Base-by-base conservation (phyloP, 1,140 invertebrate genomes). In the Catajapyx aquilonaris region DNA sequence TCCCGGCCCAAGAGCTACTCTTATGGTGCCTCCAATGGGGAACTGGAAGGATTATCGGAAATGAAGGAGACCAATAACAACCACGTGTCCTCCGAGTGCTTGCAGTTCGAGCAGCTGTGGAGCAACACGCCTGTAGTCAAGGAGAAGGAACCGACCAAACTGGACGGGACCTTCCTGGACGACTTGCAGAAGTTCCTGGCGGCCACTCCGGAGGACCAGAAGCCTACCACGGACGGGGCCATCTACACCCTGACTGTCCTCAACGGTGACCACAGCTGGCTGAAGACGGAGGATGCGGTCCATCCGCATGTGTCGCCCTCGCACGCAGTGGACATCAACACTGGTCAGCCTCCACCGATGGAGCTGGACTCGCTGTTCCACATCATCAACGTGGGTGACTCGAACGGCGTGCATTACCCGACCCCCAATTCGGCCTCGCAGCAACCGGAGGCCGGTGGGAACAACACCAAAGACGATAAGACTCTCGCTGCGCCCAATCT, bases 221-320 rank as follows among this genome's bases (percentile, higher is more conserved):
- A 28, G 13, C 7, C 23, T 9, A 35, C 20, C 34, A 67, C 65
- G 3, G 65, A 67, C 37, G 65, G 65, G 23, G 60, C 64, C 38
- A 66, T 67, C 22, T 66, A 66, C 45, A 66, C 65, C 9, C 47
- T 67, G 3, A 66, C 64, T 15, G 62, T 66, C 19, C 51, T 67
- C 1, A 65, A 66, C 43, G 61, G 61, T 36, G 59, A 61, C 15
- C 18, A 21, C 52, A 55, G 2, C 66, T 68, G 16, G 32, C 30
- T 40, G 23, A 40, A 34, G 20, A 11, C 33, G 13, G 32, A 40
- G 20, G 32, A 28, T 11, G 34, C 34, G 7, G 23, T 13, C 10
- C 13, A 35, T 21, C 15, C 20, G 11, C 21, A 19, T 2, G 20
- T 13, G 11, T 35, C 34, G 18, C 15, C 20, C 11, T 21, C 17